Percentiles rank a stretch among this genome's conserved stretches.
These are phyloP conservation scores for Macroteleia sp. DNA, from an alignment of 2,888 invertebrate genomes.

Conservation along the genomic window DNA sequence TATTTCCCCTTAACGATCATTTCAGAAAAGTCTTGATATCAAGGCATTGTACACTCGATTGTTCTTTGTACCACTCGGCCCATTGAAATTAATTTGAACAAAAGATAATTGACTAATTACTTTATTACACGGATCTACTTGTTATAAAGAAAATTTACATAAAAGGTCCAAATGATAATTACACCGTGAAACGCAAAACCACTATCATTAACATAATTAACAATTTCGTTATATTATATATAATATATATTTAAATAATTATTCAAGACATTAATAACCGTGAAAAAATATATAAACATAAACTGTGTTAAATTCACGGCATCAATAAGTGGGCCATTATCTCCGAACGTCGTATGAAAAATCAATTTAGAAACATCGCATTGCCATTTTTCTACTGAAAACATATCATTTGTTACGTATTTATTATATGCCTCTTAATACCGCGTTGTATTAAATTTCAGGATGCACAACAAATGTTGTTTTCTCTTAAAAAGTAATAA, in stretches of 20 bases:
- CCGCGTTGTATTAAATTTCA: slow-evolving; percentile 49
- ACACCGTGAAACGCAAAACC: background rate
- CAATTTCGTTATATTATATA: too few species aligned
- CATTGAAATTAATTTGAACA: too few species aligned
- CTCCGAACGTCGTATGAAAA: slow-evolving; percentile 6
- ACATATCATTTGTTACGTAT: slow-evolving; percentile 24
- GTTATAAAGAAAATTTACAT: background rate
- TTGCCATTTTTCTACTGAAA: slow-evolving; percentile 21
- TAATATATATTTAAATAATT: too few species aligned
- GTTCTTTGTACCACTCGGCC: too few species aligned
- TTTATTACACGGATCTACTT: background rate
- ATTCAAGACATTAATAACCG: too few species aligned
- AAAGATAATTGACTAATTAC: slow-evolving; percentile 13
- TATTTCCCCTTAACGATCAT: too few species aligned
- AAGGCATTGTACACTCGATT: too few species aligned
- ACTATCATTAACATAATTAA: slow-evolving; percentile 4
- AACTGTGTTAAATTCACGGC: slow-evolving; percentile 26
- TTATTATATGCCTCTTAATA: slow-evolving; percentile 23
- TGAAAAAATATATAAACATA: too few species aligned
- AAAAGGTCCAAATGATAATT: background rate
- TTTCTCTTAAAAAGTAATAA: slow-evolving; percentile 43
- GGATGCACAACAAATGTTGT: slow-evolving; percentile 28
- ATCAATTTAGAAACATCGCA: background rate
- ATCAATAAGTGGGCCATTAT: slow-evolving; percentile 19
- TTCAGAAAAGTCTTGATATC: too few species aligned